Conservation (phyloP, 2,797 vertebrate species). For the Anableps anableps region DNA sequence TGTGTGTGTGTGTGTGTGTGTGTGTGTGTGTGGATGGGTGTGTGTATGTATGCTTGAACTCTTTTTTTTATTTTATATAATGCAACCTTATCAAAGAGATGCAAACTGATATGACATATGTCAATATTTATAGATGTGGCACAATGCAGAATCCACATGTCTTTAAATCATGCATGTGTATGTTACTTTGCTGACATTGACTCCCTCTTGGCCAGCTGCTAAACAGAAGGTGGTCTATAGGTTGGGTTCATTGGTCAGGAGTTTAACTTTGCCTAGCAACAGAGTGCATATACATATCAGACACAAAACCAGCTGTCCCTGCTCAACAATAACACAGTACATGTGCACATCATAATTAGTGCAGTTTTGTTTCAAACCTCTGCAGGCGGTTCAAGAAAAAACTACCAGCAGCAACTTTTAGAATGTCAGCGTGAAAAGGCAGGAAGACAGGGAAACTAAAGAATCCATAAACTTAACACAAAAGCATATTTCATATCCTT, state of each 20-base stretch:
- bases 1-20: conserved; percentile 13
- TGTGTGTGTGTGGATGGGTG: conserved; percentile 7
- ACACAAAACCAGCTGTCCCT: conserved; percentile 75
- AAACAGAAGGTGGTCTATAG: conserved; percentile 77
- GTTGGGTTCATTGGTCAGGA: conserved; percentile 80
- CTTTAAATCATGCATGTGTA: conserved; percentile 9
- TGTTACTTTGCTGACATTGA: conserved; percentile 69
- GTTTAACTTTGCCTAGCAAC: conserved; percentile 86
- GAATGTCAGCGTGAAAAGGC: neutral
- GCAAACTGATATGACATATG: conserved; percentile 27
- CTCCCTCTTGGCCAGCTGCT: conserved; percentile 73
- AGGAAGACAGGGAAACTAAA: neutral
- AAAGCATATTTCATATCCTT: neutral
- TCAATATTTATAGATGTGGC: conserved; percentile 35
- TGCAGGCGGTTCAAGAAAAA: neutral
- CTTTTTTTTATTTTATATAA: conserved; percentile 9
- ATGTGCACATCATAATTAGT: conserved; percentile 39
- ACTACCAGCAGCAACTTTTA: conserved; percentile 14
- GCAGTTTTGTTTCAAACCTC: conserved; percentile 19
- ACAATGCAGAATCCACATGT: conserved; percentile 7
- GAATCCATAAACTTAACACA: neutral
- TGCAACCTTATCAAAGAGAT: neutral
- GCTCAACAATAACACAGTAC: conserved; percentile 68
- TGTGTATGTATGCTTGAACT: conserved; percentile 9
- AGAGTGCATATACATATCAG: conserved; percentile 79